Conservation (phyloP, 2,888 invertebrate genomes). For the Prosapia bicincta region DNA sequence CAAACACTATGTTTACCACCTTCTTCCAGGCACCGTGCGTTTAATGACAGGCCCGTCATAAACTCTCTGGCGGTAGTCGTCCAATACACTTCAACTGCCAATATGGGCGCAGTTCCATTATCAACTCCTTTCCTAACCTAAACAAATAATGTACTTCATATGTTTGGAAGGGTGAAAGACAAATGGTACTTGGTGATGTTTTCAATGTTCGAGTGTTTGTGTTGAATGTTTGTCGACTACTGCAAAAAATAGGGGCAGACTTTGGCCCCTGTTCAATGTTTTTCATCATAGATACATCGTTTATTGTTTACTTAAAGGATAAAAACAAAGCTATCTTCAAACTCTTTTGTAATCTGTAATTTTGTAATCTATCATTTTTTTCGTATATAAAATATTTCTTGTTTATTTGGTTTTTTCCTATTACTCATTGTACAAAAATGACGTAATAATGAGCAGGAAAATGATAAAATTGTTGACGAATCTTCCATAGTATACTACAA, state of each 20-base stretch:
- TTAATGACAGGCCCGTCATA: neutral
- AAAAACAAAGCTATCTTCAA: no score
- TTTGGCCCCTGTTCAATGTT: neutral
- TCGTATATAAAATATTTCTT: no score
- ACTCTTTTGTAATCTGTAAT: no score
- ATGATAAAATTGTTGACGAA: no score
- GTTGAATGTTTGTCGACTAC: neutral
- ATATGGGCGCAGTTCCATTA: neutral
- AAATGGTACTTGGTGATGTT: neutral
- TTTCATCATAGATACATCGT: no score
- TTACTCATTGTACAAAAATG: no score
- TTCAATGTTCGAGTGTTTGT: neutral
- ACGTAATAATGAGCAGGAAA: no score
- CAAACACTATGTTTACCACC: neutral
- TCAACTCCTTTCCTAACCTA: neutral
- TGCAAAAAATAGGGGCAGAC: neutral
- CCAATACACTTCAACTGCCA: neutral
- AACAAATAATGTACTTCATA: neutral
- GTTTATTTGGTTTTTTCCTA: no score
- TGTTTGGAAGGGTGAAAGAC: neutral
- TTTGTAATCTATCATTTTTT: no score
- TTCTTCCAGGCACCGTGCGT: neutral
- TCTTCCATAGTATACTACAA: no score
- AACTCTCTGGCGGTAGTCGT: neutral
- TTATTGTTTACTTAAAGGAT: no score